Evolutionary conservation across 2,113 vertebrate genomes (phyloP).

Genomic region (Galbula dea): DNA sequence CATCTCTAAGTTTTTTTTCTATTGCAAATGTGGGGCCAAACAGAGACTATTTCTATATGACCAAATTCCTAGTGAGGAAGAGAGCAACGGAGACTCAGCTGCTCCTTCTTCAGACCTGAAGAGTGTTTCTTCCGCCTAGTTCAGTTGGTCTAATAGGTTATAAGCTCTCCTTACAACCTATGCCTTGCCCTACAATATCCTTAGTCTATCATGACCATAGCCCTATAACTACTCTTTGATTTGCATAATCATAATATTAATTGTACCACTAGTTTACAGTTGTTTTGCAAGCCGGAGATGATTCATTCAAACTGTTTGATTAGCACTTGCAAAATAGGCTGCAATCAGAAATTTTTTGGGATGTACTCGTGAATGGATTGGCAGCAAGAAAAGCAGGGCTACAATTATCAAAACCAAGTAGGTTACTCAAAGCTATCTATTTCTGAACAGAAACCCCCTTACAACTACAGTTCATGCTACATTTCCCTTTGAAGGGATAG

Average conservation of each 20-base stretch:
- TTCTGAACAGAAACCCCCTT: constrained; percentile 28
- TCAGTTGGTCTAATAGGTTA: background rate
- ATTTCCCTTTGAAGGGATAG: constrained; percentile 61
- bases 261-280: background rate
- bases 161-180: background rate
- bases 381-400: background rate
- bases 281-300: background rate
- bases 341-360: background rate
- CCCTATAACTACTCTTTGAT: background rate
- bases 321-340: background rate
- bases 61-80: background rate
- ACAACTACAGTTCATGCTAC: constrained; percentile 15
- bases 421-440: constrained; percentile 34
- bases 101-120: background rate
- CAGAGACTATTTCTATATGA: background rate
- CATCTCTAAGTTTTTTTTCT: background rate
- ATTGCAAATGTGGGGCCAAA: background rate
- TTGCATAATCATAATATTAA: background rate
- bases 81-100: background rate
- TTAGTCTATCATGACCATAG: background rate
- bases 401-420: background rate
- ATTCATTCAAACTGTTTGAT: background rate
- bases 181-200: background rate
- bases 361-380: background rate
- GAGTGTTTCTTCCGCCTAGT: background rate